phyloP scores from a whole-genome alignment of 2,888 invertebrate genomes.

The Pandemis cinnamomeana region DNA sequence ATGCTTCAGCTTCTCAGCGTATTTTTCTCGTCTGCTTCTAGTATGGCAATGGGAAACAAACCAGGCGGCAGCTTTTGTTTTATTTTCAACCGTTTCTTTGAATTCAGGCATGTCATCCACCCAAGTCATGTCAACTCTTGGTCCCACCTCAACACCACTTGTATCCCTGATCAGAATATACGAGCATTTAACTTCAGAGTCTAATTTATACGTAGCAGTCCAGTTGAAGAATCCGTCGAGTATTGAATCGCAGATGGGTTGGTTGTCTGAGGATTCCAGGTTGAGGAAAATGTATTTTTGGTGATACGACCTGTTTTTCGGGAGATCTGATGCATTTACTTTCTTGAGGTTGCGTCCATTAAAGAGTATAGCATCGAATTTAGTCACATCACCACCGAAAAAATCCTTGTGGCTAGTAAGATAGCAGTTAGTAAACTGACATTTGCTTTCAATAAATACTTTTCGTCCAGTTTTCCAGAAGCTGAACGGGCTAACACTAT shows the following conservation, averaged over 20 bases:
- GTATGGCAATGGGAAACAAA: conserved; percentile 58
- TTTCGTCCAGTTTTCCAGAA: background rate
- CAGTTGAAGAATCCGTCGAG: conserved; percentile 49
- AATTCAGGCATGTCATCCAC: conserved; percentile 57
- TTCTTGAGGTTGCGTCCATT: background rate
- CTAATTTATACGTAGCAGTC: conserved; percentile 47
- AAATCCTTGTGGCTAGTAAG: background rate
- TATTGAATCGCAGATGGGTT: conserved; percentile 42
- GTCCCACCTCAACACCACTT: conserved; percentile 54
- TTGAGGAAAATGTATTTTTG: conserved; percentile 47
- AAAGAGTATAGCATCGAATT: conserved; percentile 3
- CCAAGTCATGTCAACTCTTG: conserved; percentile 60
- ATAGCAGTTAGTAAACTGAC: conserved; percentile 10
- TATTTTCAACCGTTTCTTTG: conserved; percentile 47
- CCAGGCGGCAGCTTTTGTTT: conserved; percentile 58
- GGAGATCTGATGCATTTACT: background rate
- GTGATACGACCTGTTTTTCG: conserved; percentile 10
- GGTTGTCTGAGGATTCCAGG: conserved; percentile 46
- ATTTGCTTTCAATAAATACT: background rate
- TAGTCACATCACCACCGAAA: background rate
- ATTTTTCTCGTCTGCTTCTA: conserved; percentile 48
- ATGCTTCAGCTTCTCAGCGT: conserved; percentile 45
- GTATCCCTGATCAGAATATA: conserved; percentile 50
- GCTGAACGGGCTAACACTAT: background rate
- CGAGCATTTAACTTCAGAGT: conserved; percentile 43